Conservation (phyloP, 2,888 invertebrate genomes). For the Macropis europaea region DNA sequence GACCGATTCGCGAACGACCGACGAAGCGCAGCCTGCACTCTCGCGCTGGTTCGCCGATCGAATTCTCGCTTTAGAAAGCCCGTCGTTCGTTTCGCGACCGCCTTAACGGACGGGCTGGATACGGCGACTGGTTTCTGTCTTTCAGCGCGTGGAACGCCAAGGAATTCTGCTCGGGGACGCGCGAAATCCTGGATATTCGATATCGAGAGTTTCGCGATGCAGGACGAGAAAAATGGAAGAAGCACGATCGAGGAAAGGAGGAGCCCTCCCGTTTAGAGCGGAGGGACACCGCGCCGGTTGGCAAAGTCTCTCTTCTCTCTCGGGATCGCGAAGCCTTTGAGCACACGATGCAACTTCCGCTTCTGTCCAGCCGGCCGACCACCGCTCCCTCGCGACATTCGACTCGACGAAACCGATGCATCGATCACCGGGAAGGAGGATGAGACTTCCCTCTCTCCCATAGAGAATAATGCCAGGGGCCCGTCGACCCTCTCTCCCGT, state of each 20-base stretch:
- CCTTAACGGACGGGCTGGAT: background rate
- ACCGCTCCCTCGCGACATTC: conserved; percentile 1
- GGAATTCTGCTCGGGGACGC: background rate
- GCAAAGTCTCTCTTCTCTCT: conserved; percentile 19
- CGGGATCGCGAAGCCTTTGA: conserved; percentile 40
- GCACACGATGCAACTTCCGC: conserved; percentile 43
- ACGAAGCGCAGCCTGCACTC: background rate
- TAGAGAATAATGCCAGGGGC: background rate
- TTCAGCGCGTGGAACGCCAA: background rate
- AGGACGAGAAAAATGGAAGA: conserved; percentile 10
- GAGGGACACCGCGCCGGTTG: too few species aligned
- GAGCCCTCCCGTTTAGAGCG: too few species aligned
- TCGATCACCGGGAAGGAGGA: conserved; percentile 22
- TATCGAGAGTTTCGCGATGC: background rate
- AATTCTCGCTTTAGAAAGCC: conserved; percentile 2
- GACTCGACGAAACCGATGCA: conserved; percentile 27
- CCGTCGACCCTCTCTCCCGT: background rate
- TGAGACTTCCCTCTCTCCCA: background rate
- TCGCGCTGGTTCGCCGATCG: background rate
- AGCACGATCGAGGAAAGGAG: background rate
- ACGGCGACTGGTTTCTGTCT: background rate
- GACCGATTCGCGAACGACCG: background rate
- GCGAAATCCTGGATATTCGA: conserved; percentile 23
- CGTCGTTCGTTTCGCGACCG: background rate
- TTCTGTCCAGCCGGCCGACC: conserved; percentile 30